phyloP scores from a whole-genome alignment of 2,888 invertebrate species.

The Orthonevra nobilis region DNA sequence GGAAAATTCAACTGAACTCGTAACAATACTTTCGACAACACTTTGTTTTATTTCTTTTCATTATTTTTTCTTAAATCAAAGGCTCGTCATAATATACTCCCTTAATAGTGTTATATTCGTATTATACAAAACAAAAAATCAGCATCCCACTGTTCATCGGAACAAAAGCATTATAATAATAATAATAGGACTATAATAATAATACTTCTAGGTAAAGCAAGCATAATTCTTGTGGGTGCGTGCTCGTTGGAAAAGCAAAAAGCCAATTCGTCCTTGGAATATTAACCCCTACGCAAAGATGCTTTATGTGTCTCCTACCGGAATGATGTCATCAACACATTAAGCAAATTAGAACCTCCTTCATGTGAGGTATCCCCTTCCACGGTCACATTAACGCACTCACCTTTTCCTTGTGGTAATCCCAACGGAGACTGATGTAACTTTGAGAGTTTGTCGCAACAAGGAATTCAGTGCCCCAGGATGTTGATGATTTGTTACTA shows the following conservation, averaged over 20 bases:
- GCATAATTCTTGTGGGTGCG: slow-evolving; percentile 34
- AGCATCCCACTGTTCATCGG: background rate
- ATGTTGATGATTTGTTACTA: background rate
- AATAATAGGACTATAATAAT: slow-evolving; percentile 14
- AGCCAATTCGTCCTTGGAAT: slow-evolving; percentile 29
- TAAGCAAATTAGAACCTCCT: slow-evolving; percentile 36
- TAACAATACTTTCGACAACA: no score
- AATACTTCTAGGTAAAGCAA: no score
- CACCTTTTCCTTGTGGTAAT: slow-evolving; percentile 44
- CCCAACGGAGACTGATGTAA: slow-evolving; percentile 62
- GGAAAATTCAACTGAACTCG: no score
- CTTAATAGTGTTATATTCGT: no score
- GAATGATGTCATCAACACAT: slow-evolving; percentile 50
- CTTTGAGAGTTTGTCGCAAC: slow-evolving; percentile 47
- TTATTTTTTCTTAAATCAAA: no score
- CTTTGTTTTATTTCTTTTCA: no score
- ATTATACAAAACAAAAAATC: background rate
- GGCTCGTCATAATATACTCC: no score
- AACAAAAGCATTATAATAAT: background rate
- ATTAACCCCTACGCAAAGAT: slow-evolving; percentile 2
- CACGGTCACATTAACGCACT: slow-evolving; percentile 4
- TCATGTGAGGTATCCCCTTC: background rate
- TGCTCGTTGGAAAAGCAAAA: slow-evolving; percentile 18
- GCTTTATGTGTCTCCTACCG: background rate
- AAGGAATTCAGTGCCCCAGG: slow-evolving; percentile 46